Base-by-base conservation (phyloP, 2,797 vertebrate species). In the Argentina silus region DNA sequence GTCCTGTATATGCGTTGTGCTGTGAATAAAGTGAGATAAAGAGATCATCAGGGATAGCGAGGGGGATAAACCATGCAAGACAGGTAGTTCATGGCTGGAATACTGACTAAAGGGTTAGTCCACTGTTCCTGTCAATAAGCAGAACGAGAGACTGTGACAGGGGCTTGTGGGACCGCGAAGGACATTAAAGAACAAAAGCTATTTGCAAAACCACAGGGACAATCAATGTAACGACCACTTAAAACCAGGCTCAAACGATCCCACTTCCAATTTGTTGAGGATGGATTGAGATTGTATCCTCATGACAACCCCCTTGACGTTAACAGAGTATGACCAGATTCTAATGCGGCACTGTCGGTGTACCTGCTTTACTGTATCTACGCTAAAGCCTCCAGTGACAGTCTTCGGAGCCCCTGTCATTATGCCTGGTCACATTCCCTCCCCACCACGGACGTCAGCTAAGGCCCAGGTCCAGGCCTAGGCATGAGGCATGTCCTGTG, bases 11-110 rank as follows among this genome's bases (percentile, higher is more conserved):
- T 74, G 73, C 79, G 66, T 69, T 23, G 65, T 79, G 63, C 79
- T 69, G 70, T 75, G 77, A 84, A 84, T 77, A 78, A 82, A 85
- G 72, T 74, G 74, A 86, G 67, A 84, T 77, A 80, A 80, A 67
- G 76, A 85, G 78, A 83, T 80, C 71, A 21, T 50, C 19, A 11
- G 43, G 75, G 65, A 73, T 73, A 65, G 72, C 51, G 65, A 78
- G 72, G 61, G 73, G 69, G 77, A 51, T 76, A 62, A 36, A 55
- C 65, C 19, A 65, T 68, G 43, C 62, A 70, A 62, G 62, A 11
- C 60, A 59, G 69, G 36, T 17, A 19, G 21, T 63, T 57, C 0
- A 14, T 59, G 19, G 36, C 75, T 50, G 67, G 63, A 86, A 83
- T 75, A 81, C 50, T 14, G 50, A 61, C 6, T 42, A 15, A 36